Evolutionary conservation across 1,140 invertebrate genomes (phyloP).

Genomic region (Drosophila gunungcola): DNA sequence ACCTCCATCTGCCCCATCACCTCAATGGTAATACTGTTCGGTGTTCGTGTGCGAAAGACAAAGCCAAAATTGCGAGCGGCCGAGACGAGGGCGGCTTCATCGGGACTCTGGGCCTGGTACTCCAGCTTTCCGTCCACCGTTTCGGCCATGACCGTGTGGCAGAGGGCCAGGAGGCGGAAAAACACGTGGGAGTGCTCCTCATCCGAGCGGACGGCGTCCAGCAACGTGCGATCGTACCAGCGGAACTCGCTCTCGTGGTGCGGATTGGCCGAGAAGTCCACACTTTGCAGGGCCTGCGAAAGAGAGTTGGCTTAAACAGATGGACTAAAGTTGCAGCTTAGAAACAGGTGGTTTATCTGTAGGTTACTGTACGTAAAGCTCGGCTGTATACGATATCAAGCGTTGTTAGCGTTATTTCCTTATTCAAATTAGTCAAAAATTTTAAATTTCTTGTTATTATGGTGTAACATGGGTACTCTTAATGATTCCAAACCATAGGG

Average conservation of each 20-base stretch:
- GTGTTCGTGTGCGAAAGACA: constrained; percentile 97
- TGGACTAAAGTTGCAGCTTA: not conserved
- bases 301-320: not conserved
- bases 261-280: constrained; percentile 98
- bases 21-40: constrained; percentile 97
- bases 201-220: constrained; percentile 92
- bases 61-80: constrained; percentile 99
- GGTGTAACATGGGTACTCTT: not conserved
- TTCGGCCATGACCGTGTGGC: constrained; percentile 99
- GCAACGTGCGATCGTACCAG: constrained; percentile 95
- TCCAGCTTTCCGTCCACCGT: constrained; percentile 89
- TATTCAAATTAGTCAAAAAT: constrained; percentile 2
- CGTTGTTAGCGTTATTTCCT: constrained; percentile 3
- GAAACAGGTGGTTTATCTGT: not conserved
- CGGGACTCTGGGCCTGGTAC: constrained; percentile 97
- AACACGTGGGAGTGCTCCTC: constrained; percentile 93
- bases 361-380: constrained; percentile 25
- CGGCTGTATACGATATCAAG: constrained; percentile 28
- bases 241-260: constrained; percentile 96
- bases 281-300: constrained; percentile 88
- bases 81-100: constrained; percentile 98
- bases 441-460: not conserved
- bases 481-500: no score
- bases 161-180: constrained; percentile 95
- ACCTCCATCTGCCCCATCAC: constrained; percentile 94